Conservation (phyloP, 2,113 vertebrate species). For the Saimiri boliviensis region DNA sequence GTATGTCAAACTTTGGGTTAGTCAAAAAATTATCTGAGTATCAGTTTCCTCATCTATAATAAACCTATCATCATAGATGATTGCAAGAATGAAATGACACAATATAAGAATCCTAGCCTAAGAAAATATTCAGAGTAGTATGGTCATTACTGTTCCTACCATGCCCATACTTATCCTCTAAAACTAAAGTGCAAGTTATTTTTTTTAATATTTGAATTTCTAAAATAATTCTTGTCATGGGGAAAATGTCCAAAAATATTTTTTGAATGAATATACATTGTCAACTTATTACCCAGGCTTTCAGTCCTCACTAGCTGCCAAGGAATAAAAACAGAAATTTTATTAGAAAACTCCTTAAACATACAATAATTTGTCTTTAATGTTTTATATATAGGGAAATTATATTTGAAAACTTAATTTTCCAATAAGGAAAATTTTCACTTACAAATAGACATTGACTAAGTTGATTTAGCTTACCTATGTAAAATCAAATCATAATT, state of each 20-base stretch:
- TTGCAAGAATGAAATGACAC: neutral
- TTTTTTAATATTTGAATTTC: neutral
- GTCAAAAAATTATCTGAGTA: neutral
- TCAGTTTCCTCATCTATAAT: neutral
- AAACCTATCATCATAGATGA: neutral
- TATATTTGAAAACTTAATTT: slow-evolving; percentile 36
- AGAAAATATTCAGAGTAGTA: neutral
- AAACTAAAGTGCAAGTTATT: neutral
- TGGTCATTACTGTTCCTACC: neutral
- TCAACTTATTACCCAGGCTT: neutral
- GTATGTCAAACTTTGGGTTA: neutral
- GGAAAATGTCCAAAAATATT: neutral
- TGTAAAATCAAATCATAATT: neutral
- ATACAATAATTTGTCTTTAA: slow-evolving; percentile 1
- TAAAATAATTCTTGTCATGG: neutral
- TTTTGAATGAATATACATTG: neutral
- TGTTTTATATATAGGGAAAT: neutral
- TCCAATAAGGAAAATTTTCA: slow-evolving; percentile 24
- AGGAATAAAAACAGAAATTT: neutral
- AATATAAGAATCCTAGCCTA: neutral
- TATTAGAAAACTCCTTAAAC: neutral
- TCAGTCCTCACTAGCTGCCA: neutral
- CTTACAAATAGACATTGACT: neutral
- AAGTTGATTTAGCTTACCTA: neutral
- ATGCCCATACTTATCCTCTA: neutral